A percentile compares a stretch with the other conserved stretches of the same genome.
These are phyloP conservation scores for Pycnomerus fuliginosus DNA, from an alignment of 2,888 invertebrate species.

Conservation along the genomic window DNA sequence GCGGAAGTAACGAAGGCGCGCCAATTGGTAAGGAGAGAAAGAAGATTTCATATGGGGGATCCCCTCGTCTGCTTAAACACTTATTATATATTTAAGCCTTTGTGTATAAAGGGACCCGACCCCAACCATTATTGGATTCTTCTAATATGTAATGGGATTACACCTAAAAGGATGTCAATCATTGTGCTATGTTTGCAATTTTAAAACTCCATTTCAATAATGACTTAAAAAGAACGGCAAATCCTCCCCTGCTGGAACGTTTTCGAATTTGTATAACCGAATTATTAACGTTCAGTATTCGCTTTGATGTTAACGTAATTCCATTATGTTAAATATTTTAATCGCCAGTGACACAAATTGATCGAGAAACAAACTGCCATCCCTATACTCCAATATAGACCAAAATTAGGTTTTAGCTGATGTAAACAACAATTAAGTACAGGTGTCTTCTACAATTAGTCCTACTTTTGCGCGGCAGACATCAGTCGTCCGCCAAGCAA, in stretches of 20 bases:
- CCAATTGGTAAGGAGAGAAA: constrained; percentile 13
- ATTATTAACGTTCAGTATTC: constrained; percentile 10
- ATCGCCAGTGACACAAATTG: constrained; percentile 1
- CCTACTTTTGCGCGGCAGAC: too few relatives aligned
- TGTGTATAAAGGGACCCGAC: constrained; percentile 27
- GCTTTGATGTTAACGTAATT: constrained; percentile 14
- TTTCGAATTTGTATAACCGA: constrained; percentile 13
- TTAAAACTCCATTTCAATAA: constrained; percentile 41
- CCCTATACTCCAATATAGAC: too few relatives aligned
- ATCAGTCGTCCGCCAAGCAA: too few relatives aligned
- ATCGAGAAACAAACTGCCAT: too few relatives aligned
- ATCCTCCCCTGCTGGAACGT: constrained; percentile 10
- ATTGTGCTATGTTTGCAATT: constrained; percentile 44
- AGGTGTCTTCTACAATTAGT: too few relatives aligned
- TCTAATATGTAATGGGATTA: constrained; percentile 42
- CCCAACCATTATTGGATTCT: constrained; percentile 39
- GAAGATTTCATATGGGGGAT: constrained; percentile 7
- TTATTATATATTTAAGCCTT: constrained; percentile 29
- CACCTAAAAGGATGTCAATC: constrained; percentile 44
- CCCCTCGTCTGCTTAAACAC: constrained; percentile 20
- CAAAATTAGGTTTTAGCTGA: too few relatives aligned
- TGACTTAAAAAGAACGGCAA: constrained; percentile 30
- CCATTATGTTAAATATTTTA: constrained; percentile 12
- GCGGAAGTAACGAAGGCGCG: constrained; percentile 19
- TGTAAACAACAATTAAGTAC: too few relatives aligned